Conservation (phyloP, 2,888 invertebrate genomes). For the Pediacus dermestoides region DNA sequence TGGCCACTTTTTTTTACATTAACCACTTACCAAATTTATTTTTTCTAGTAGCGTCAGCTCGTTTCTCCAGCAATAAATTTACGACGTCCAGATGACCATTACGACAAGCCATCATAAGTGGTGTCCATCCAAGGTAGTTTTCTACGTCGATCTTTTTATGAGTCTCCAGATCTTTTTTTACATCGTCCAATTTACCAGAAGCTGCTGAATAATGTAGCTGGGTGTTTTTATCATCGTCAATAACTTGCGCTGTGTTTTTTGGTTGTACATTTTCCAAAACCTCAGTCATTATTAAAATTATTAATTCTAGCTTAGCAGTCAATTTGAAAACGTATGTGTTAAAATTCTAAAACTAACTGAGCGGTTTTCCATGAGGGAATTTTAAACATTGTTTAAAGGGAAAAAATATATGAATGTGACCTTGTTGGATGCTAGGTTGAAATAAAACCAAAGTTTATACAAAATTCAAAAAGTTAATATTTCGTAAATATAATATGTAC, state of each 20-base stretch:
- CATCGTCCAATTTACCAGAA: conserved; percentile 29
- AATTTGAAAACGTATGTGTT: too few species aligned
- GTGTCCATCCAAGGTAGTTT: conserved; percentile 47
- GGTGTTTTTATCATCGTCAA: conserved; percentile 44
- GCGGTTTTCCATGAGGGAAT: too few species aligned
- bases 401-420: too few species aligned
- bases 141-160: conserved; percentile 37
- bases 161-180: conserved; percentile 25
- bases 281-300: conserved; percentile 14
- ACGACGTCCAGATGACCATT: conserved; percentile 38
- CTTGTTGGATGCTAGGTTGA: too few species aligned
- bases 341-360: too few species aligned
- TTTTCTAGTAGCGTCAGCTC: conserved; percentile 41
- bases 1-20: not conserved
- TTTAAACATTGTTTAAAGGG: too few species aligned
- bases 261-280: not conserved
- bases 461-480: conserved; percentile 1
- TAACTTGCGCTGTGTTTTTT: conserved; percentile 22
- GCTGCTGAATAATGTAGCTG: conserved; percentile 41
- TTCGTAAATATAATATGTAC: not conserved
- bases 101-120: conserved; percentile 46
- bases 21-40: conserved; percentile 42
- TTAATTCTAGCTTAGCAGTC: too few species aligned
- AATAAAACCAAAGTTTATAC: not conserved
- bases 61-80: conserved; percentile 35